Conservation (phyloP, 2,888 invertebrate genomes). For the Phortica magna region DNA sequence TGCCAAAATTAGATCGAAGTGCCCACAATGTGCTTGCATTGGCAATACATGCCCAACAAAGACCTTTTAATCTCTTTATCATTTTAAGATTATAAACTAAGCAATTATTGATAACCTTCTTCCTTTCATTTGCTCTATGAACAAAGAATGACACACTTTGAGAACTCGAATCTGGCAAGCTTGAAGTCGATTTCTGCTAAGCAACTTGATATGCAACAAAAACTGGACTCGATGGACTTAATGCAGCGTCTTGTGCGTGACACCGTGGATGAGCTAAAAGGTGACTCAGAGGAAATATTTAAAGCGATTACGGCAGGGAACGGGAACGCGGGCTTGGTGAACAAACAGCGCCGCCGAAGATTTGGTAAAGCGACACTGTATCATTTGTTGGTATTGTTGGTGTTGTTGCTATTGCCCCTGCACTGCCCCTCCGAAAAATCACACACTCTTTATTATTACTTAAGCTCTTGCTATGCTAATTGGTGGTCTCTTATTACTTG, state of each 20-base stretch:
- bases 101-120: not conserved
- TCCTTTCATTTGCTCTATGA: constrained; percentile 34
- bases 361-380: constrained; percentile 48
- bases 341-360: constrained; percentile 47
- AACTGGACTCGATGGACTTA: constrained; percentile 78
- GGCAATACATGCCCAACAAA: no score
- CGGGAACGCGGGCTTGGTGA: constrained; percentile 43
- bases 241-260: constrained; percentile 74
- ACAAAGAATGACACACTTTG: constrained; percentile 75
- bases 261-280: constrained; percentile 76
- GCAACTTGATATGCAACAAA: constrained; percentile 75
- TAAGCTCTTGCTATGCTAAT: not conserved
- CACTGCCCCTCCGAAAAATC: not conserved
- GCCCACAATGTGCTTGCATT: no score
- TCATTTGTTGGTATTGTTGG: constrained; percentile 38
- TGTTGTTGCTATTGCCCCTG: constrained; percentile 16
- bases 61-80: no score
- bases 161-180: constrained; percentile 76
- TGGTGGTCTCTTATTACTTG: not conserved
- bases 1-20: no score
- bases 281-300: constrained; percentile 68
- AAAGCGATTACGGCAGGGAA: constrained; percentile 49
- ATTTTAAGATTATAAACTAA: not conserved
- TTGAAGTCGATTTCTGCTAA: constrained; percentile 77
- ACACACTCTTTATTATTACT: no score